Evolutionary conservation across 2,888 invertebrate genomes (phyloP).

Genomic region (Halocaridina rubra): DNA sequence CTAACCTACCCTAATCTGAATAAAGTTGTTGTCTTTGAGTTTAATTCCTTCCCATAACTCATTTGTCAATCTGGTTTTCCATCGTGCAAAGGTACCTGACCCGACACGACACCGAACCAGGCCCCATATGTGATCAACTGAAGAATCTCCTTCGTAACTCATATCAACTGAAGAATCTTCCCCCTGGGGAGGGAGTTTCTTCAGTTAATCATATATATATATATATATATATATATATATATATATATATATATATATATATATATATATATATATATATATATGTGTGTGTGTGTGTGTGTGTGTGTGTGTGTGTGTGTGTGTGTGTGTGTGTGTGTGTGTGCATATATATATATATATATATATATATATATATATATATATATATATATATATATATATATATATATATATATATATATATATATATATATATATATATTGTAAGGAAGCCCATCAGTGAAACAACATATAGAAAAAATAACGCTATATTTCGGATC

Average conservation of each 20-base stretch:
- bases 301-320: neutral
- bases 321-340: neutral
- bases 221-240: neutral
- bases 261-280: neutral
- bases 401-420: neutral
- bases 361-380: neutral
- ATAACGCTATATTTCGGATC: no score
- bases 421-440: neutral
- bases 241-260: neutral
- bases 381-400: neutral
- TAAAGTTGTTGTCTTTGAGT: no score
- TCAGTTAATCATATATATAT: neutral
- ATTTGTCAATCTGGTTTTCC: no score
- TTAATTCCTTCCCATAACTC: no score
- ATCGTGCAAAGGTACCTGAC: no score
- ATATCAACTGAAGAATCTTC: no score
- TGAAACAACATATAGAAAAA: no score
- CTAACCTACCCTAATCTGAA: no score
- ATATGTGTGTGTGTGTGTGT: neutral
- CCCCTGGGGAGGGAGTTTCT: no score
- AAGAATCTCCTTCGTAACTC: no score
- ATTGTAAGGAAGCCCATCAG: neutral
- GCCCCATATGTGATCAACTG: no score
- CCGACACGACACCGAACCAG: no score
- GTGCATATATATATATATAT: neutral